Base-by-base conservation (phyloP, 2,797 vertebrate species). In the Leptoclinus maculatus region DNA sequence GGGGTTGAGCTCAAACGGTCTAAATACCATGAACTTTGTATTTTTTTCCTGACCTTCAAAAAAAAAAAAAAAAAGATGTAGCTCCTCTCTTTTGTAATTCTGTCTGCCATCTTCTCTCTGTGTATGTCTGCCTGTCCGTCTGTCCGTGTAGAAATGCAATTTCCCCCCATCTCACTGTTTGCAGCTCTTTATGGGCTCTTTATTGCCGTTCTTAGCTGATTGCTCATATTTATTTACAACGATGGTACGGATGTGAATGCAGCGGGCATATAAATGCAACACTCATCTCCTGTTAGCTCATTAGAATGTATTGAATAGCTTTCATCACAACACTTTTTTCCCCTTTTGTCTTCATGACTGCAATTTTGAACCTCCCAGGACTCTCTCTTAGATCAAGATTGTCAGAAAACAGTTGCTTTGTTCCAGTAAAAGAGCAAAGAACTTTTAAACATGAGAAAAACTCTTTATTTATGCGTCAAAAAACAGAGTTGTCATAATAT, bases 151-250 rank as follows among this genome's bases (percentile, higher is more conserved):
- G 80, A 88, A 91, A 87, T 83, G 87, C 82, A 90, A 86, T 90
- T 90, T 90, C 77, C 84, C 81, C 83, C 68, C 67, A 41, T 85
- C 83, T 84, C 83, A 74, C 71, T 85, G 83, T 92, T 88, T 89
- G 79, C 76, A 68, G 83, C 73, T 71, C 80, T 90, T 93, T 88
- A 91, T 74, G 80, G 80, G 66, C 66, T 32, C 77, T 91, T 92
- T 88, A 92, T 89, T 86, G 89, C 89, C 58, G 78, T 80, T 89
- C 90, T 92, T 90, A 84, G 89, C 86, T 92, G 92, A 93, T 93
- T 93, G 91, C 88, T 91, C 88, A 90, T 91, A 91, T 93, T 92
- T 93, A 94, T 92, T 90, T 92, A 90, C 91, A 88, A 91, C 83
- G 36, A 89, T 85, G 88, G 78, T 75, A 17, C 60, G 67, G 82